Evolutionary conservation across 2,113 vertebrate genomes (phyloP), one percentile per base, ranked within the genome.

Genomic region (Plecturocebus donacophilus): DNA sequence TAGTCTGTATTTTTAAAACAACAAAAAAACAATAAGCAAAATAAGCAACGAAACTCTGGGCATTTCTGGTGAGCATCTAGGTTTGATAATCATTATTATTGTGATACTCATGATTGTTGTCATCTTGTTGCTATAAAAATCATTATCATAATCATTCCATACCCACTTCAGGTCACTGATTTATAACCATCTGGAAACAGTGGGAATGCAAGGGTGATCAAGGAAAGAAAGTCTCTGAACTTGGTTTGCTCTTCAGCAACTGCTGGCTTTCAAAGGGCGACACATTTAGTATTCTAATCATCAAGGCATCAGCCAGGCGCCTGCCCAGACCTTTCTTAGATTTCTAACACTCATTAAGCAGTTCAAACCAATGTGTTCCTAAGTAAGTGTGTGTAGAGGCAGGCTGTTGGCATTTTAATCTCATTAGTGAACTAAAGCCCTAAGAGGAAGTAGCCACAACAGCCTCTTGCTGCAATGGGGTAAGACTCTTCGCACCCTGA

Each of bases 331-430:
- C 96, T 92, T 94, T 97, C 94, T 98, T 92, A 96, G 97, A 97
- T 86, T 93, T 87, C 90, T 96, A 96, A 97, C 73, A 96, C 98
- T 98, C 98, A 98, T 98, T 98, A 97, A 97, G 90, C 90, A 90
- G 95, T 87, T 93, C 86, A 87, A 90, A 94, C 80, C 86, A 71
- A 56, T 54, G 75, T 77, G 80, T 88, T 94, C 83, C 96, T 96
- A 97, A 98, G 95, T 93, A 97, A 98, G 98, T 97, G 97, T 98
- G 97, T 95, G 93, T 27, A 96, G 90, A 97, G 98, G 70, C 79
- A 96, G 90, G 86, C 92, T 0, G 66, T 13, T 95, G 92, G 97
- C 0, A 83, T 97, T 98, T 97, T 97, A 98, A 98, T 94, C 66
- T 97, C 88, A 96, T 97, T 95, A 98, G 58, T 71, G 87, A 96